phyloP scores from a whole-genome alignment of 2,113 vertebrate genomes.

The Oreocharis arfaki region DNA sequence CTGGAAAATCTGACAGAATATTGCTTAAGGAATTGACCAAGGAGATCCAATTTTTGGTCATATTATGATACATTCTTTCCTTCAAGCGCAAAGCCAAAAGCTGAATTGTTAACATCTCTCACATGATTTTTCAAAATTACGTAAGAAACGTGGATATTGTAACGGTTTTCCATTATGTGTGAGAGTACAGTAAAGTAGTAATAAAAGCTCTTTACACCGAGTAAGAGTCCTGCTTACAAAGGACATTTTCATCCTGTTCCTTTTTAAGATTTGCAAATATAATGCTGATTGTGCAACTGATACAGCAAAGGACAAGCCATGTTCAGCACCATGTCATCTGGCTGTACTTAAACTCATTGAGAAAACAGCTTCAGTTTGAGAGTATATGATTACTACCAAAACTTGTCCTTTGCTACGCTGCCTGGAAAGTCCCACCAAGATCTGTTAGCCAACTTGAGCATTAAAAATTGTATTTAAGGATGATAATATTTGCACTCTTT shows the following conservation, averaged over 20 bases:
- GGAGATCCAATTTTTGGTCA: neutral
- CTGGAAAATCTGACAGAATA: neutral
- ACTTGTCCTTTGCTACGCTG: neutral
- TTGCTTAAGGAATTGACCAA: neutral
- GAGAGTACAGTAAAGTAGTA: neutral
- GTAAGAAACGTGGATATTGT: neutral
- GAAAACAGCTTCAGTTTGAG: neutral
- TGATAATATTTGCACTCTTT: neutral
- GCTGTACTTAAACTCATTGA: neutral
- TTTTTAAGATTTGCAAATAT: neutral
- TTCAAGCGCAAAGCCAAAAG: neutral
- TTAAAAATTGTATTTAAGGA: neutral
- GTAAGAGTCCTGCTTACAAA: neutral
- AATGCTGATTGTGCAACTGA: conserved; percentile 15
- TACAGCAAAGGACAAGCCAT: neutral
- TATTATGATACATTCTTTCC: neutral
- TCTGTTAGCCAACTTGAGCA: neutral
- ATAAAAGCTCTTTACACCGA: neutral
- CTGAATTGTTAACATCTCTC: neutral
- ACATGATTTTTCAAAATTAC: neutral
- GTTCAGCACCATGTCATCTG: neutral
- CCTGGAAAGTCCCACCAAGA: neutral
- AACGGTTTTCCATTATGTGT: neutral
- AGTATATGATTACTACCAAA: neutral
- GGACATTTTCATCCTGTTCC: neutral